Percentiles rank a stretch among this genome's conserved stretches.
These are phyloP conservation scores for Gryon sp. DNA, from an alignment of 1,140 invertebrate genomes.

Conservation along the genomic window DNA sequence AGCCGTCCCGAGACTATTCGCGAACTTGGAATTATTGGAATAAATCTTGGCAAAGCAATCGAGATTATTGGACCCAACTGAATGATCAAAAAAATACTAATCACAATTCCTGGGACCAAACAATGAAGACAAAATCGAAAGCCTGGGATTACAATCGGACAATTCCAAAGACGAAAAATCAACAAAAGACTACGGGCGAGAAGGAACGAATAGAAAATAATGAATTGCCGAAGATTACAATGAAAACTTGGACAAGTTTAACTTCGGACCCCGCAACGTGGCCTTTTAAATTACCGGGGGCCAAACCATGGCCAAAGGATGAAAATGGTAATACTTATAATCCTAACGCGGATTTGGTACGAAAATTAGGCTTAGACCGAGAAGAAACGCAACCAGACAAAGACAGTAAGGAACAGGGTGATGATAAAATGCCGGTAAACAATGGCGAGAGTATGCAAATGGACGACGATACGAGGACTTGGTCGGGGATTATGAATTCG, in stretches of 20 bases:
- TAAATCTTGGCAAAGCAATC: slow-evolving; percentile 51
- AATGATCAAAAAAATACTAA: slow-evolving; percentile 35
- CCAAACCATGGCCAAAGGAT: slow-evolving; percentile 75
- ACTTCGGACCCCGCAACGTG: slow-evolving; percentile 75
- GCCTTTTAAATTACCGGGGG: slow-evolving; percentile 72
- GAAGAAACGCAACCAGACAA: slow-evolving; percentile 36
- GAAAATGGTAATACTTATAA: slow-evolving; percentile 74
- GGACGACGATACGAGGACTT: slow-evolving; percentile 47
- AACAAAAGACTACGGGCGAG: slow-evolving; percentile 42
- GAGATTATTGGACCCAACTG: slow-evolving; percentile 60
- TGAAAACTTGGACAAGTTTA: slow-evolving; percentile 75
- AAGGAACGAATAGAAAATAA: slow-evolving; percentile 57
- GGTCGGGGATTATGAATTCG: slow-evolving; percentile 57
- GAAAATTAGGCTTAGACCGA: slow-evolving; percentile 72
- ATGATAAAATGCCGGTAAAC: slow-evolving; percentile 16
- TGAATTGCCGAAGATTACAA: slow-evolving; percentile 69
- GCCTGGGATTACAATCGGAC: slow-evolving; percentile 33
- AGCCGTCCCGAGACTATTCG: slow-evolving; percentile 21
- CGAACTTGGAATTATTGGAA: slow-evolving; percentile 60
- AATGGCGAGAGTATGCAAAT: slow-evolving; percentile 40
- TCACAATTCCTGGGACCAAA: slow-evolving; percentile 27
- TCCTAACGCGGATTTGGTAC: slow-evolving; percentile 72
- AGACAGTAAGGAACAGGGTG: slow-evolving; percentile 9
- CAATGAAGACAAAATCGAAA: slow-evolving; percentile 31
- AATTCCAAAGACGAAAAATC: slow-evolving; percentile 46